Conservation (phyloP, 1,140 invertebrate genomes). For the Neodiprion pinetum region DNA sequence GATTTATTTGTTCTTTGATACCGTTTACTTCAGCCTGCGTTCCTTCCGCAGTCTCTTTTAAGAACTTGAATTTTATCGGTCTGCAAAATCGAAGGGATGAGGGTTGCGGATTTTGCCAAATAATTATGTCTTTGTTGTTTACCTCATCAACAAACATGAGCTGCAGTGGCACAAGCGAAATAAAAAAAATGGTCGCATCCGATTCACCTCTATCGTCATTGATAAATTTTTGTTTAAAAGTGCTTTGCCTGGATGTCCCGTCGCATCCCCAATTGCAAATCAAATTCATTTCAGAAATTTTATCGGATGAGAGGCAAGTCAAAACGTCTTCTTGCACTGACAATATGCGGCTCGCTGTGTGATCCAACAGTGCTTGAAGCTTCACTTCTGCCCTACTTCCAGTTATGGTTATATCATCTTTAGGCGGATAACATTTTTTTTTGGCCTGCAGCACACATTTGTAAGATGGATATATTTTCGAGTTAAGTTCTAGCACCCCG, state of each 20-base stretch:
- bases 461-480: not conserved
- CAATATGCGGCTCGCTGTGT: constrained; percentile 34
- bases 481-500: not conserved
- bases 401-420: too few species aligned
- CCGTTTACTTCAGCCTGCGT: constrained; percentile 10
- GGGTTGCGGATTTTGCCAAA: constrained; percentile 42
- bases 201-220: constrained; percentile 30
- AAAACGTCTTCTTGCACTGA: constrained; percentile 39
- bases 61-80: constrained; percentile 32
- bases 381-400: too few species aligned
- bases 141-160: constrained; percentile 31
- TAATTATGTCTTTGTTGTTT: constrained; percentile 30
- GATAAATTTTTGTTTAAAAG: constrained; percentile 45
- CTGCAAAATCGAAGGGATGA: constrained; percentile 38
- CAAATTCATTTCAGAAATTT: too few species aligned
- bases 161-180: constrained; percentile 43
- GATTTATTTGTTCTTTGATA: constrained; percentile 19
- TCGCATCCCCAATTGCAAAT: constrained; percentile 7
- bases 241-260: constrained; percentile 38
- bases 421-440: too few species aligned
- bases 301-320: constrained; percentile 17
- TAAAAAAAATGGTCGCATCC: constrained; percentile 44
- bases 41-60: constrained; percentile 30
- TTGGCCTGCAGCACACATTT: too few species aligned
- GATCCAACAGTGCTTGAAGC: too few species aligned